Base-by-base conservation (phyloP, 1,140 invertebrate genomes). In the Halyomorpha halys region DNA sequence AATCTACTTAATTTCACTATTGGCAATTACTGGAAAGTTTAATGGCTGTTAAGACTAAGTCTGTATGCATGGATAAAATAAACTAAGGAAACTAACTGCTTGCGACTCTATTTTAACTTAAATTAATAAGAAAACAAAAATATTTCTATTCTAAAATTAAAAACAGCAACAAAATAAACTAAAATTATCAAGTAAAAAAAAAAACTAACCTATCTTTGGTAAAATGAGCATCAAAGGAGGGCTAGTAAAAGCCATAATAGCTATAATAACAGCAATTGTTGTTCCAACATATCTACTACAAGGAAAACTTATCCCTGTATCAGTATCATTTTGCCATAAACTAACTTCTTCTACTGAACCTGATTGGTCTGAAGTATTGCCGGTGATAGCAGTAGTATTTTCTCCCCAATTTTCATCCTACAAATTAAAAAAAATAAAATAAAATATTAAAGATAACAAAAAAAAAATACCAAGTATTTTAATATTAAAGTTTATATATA, bases 321-420 rank as follows among this genome's bases (percentile, higher is more conserved):
- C 86, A 27, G 80, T 80, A 76, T 88, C 87, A 66, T 82, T 82
- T 63, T 84, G 82, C 86, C 87, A 90, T 23, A 71, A 60, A 71
- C 84, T 86, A 0, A 86, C 83, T 75, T 95, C 92, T 73, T 97
- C 92, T 70, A 93, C 87, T 0, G 94, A 97, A 67, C 91, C 87
- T 1, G 91, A 94, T 66, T 89, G 87, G 73, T 97, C 94, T 0
- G 93, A 97, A 3, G 94, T 97, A 71, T 96, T 96, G 18, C 94
- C 94, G 5, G 96, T 98, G 23, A 98, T 87, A 0, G 92, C 94
- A 5, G 95, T 98, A 0, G 93, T 97, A 71, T 94, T 97, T 76
- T 98, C 96, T 44, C 91, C 94, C 95, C 95, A 98, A 73, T 95
- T 96, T 72, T 98, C 95, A 80, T 97, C 94, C 76, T 94, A 86